Evolutionary conservation across 2,113 vertebrate species (phyloP).

Genomic region (Notiomystis cincta): DNA sequence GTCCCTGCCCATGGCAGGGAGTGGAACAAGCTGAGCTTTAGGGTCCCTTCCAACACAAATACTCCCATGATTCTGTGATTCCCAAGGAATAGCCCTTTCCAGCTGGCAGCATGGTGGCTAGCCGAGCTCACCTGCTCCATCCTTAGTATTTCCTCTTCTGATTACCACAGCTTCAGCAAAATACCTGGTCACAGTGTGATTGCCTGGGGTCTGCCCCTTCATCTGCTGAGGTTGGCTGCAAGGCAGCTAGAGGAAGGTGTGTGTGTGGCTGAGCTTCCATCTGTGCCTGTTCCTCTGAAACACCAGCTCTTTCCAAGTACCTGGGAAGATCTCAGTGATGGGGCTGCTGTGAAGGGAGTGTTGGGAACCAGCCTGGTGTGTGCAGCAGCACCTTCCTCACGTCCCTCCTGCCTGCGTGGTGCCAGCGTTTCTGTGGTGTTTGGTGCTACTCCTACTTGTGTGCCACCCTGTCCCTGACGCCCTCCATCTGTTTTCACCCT

Average conservation of each 20-base stretch:
- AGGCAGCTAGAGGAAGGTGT: neutral
- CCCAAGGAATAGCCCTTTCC: neutral
- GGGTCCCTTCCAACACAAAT: neutral
- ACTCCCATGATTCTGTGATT: neutral
- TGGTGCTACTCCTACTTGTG: neutral
- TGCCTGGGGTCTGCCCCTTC: neutral
- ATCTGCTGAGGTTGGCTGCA: neutral
- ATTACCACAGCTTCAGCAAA: neutral
- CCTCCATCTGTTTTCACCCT: neutral
- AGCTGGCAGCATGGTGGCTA: neutral
- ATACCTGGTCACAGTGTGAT: neutral
- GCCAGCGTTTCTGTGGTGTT: neutral
- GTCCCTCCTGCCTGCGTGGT: neutral
- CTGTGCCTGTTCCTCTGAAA: neutral
- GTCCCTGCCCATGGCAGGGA: neutral
- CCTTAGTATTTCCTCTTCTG: neutral
- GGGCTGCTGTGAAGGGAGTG: fast-evolving
- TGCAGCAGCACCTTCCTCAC: neutral
- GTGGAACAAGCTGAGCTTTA: neutral
- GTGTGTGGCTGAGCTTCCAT: neutral
- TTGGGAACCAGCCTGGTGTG: neutral
- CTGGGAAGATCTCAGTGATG: neutral
- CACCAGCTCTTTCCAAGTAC: neutral
- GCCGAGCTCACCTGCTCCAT: neutral
- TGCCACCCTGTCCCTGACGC: neutral